phyloP scores from a whole-genome alignment of 2,113 vertebrate species.

The Pelvicachromis taeniatus region DNA sequence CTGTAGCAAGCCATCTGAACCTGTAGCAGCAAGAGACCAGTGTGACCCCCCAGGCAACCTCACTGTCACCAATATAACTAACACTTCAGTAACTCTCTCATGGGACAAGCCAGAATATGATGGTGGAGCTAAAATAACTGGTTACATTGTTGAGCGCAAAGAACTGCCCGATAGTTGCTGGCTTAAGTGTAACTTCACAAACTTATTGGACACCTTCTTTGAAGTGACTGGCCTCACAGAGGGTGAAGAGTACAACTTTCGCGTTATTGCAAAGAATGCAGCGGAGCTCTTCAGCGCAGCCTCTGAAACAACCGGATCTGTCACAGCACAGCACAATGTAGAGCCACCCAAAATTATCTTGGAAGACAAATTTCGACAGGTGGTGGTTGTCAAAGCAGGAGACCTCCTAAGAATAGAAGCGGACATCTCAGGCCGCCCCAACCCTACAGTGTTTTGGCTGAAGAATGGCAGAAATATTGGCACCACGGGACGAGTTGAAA shows the following conservation, averaged over 20 bases:
- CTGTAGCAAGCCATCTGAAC: slow-evolving; percentile 87
- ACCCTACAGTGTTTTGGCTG: slow-evolving; percentile 89
- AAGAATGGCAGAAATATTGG: slow-evolving; percentile 92
- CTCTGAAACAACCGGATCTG: slow-evolving; percentile 89
- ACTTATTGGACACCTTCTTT: slow-evolving; percentile 88
- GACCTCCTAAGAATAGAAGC: slow-evolving; percentile 91
- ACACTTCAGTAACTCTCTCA: slow-evolving; percentile 88
- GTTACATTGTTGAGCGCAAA: slow-evolving; percentile 90
- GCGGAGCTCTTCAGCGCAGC: slow-evolving; percentile 88
- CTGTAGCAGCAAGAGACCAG: slow-evolving; percentile 90
- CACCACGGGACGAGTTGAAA: slow-evolving; percentile 89
- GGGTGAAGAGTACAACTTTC: slow-evolving; percentile 92
- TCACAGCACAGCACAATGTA: slow-evolving; percentile 92
- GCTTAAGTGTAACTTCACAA: slow-evolving; percentile 97
- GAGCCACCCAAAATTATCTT: slow-evolving; percentile 91
- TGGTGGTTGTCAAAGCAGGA: slow-evolving; percentile 90
- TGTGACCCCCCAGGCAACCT: slow-evolving; percentile 92
- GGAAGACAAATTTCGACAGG: slow-evolving; percentile 86
- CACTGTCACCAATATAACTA: slow-evolving; percentile 90
- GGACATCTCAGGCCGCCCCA: slow-evolving; percentile 87
- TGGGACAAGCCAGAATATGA: slow-evolving; percentile 95
- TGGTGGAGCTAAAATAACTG: slow-evolving; percentile 94
- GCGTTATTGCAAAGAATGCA: slow-evolving; percentile 90
- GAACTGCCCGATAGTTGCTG: slow-evolving; percentile 92
- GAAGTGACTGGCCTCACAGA: slow-evolving; percentile 91